phyloP scores from a whole-genome alignment of 2,888 invertebrate genomes.

The Lithophane ornitopus region DNA sequence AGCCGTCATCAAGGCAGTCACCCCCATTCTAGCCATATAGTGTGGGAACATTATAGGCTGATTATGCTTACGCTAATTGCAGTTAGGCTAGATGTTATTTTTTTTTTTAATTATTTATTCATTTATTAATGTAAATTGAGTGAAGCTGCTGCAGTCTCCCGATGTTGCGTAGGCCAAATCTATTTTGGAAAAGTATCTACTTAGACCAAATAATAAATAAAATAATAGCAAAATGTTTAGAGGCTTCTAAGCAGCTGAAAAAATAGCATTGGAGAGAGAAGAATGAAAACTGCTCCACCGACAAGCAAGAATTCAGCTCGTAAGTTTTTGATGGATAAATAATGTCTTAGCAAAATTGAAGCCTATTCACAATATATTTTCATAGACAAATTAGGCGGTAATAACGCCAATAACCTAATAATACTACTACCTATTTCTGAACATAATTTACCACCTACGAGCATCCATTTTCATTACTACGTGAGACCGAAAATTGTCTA shows the following conservation, averaged over 20 bases:
- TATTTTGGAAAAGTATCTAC: background rate
- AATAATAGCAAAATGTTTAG: background rate
- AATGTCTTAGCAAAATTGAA: background rate
- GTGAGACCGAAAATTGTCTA: conserved; percentile 36
- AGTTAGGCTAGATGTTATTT: background rate
- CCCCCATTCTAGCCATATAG: no score
- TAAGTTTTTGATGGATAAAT: background rate
- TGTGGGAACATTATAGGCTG: no score
- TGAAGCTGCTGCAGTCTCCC: no score
- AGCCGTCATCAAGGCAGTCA: no score
- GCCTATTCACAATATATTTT: conserved; percentile 8
- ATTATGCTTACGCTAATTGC: no score
- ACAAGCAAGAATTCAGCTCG: background rate
- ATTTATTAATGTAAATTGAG: background rate
- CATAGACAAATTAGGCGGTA: conserved; percentile 13
- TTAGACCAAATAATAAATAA: background rate
- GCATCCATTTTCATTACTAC: conserved; percentile 30
- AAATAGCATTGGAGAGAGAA: background rate
- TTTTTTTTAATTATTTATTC: background rate
- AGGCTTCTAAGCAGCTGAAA: background rate
- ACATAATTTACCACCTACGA: conserved; percentile 31
- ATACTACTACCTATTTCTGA: conserved; percentile 20
- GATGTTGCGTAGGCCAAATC: background rate
- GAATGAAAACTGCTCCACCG: background rate
- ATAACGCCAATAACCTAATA: background rate